These are phyloP conservation scores for Zygaena filipendulae DNA, from an alignment of 2,888 invertebrate genomes.

Conservation along the genomic window DNA sequence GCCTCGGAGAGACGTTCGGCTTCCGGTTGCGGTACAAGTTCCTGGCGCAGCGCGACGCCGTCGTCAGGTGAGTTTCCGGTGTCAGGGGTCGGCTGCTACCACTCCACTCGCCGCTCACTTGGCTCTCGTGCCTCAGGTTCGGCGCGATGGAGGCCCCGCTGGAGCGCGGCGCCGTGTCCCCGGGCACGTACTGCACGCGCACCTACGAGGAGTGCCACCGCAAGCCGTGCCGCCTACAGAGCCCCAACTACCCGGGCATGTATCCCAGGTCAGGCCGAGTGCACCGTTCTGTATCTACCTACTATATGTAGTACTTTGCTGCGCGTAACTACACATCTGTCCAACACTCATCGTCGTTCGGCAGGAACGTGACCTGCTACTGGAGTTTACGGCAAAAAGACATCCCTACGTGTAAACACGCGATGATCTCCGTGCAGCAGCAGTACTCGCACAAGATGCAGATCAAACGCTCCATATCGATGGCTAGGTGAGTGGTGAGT, in stretches of 20 bases:
- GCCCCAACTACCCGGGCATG: constrained; percentile 92
- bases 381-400: constrained; percentile 88
- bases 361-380: constrained; percentile 90
- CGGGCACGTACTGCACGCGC: constrained; percentile 85
- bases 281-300: neutral
- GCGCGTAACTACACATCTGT: no score
- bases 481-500: constrained; percentile 63
- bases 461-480: constrained; percentile 73
- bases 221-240: constrained; percentile 86
- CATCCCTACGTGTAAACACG: constrained; percentile 89
- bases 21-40: constrained; percentile 85
- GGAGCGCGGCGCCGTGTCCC: constrained; percentile 86
- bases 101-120: no score
- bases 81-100: constrained; percentile 3
- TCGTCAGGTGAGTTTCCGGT: constrained; percentile 75
- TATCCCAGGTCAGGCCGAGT: constrained; percentile 63
- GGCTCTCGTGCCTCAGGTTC: constrained; percentile 53
- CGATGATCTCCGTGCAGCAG: constrained; percentile 88
- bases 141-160: constrained; percentile 80
- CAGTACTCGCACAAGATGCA: constrained; percentile 79
- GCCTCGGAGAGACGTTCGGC: constrained; percentile 80
- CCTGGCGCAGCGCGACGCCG: constrained; percentile 81
- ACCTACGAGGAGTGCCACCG: constrained; percentile 88
- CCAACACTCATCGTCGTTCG: neutral
- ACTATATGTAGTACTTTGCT: no score